phyloP scores from a whole-genome alignment of 2,888 invertebrate species.

The Taenaris catops region DNA sequence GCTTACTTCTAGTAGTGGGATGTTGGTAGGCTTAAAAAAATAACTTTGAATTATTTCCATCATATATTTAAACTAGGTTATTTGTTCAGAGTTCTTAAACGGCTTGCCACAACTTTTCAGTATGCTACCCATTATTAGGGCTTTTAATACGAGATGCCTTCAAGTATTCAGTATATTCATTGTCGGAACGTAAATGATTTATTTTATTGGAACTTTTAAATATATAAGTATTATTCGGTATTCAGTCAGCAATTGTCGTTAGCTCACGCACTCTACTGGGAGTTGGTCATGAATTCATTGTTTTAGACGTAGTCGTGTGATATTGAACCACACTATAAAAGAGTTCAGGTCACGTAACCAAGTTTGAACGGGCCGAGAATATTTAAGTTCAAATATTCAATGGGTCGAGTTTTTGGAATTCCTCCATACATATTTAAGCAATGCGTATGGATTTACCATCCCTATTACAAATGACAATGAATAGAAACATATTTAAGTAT shows the following conservation, averaged over 20 bases:
- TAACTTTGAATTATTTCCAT: too few relatives aligned
- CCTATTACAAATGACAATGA: too few relatives aligned
- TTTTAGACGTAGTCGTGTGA: conserved; percentile 66
- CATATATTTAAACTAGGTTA: too few relatives aligned
- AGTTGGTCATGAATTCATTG: conserved; percentile 70
- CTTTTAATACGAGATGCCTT: too few relatives aligned
- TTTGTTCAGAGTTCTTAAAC: too few relatives aligned
- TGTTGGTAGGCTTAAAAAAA: too few relatives aligned
- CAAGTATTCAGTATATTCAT: conserved; percentile 17
- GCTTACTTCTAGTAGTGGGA: too few relatives aligned
- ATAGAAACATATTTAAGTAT: too few relatives aligned
- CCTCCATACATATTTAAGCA: conserved; percentile 38
- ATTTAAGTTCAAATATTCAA: conserved; percentile 58
- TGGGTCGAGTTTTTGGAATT: conserved; percentile 63
- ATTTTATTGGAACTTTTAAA: conserved; percentile 29
- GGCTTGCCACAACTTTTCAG: too few relatives aligned
- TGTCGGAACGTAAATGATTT: conserved; percentile 23
- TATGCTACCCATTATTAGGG: too few relatives aligned
- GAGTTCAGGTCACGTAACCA: conserved; percentile 70
- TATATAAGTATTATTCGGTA: conserved; percentile 41
- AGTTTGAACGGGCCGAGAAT: conserved; percentile 54
- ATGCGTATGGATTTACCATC: too few relatives aligned
- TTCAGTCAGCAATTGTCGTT: conserved; percentile 41
- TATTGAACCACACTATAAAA: conserved; percentile 71
- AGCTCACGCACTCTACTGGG: conserved; percentile 48